A percentile compares a stretch with the other conserved stretches of the same genome.
Evolutionary conservation across 2,888 invertebrate species (phyloP).

Genomic region (Orthosia gothica): DNA sequence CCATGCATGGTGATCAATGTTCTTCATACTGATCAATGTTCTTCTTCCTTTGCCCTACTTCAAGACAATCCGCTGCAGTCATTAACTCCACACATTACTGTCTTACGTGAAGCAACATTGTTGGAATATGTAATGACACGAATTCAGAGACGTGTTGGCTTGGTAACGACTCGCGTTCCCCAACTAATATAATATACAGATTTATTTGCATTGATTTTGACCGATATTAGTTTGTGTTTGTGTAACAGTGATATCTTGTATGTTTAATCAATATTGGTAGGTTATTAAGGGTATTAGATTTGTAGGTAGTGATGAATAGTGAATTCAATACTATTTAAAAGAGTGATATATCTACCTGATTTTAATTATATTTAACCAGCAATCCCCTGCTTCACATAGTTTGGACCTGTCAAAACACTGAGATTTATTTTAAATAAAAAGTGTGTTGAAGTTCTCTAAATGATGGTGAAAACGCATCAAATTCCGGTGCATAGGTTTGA

Average conservation of each 20-base stretch:
- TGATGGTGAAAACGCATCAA: too few species aligned
- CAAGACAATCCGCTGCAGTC: not conserved
- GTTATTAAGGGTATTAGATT: not conserved
- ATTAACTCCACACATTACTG: constrained; percentile 22
- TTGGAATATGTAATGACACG: constrained; percentile 25
- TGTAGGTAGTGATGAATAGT: not conserved
- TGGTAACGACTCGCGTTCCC: not conserved
- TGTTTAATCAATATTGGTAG: constrained; percentile 1
- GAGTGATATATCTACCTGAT: not conserved
- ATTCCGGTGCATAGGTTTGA: too few species aligned
- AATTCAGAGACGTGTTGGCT: constrained; percentile 12
- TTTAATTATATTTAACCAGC: not conserved
- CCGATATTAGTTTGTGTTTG: constrained; percentile 23
- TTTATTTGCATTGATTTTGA: constrained; percentile 12
- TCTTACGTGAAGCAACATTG: constrained; percentile 26
- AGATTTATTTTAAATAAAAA: too few species aligned
- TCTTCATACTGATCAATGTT: too few species aligned
- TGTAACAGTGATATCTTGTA: not conserved
- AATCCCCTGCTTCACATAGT: too few species aligned
- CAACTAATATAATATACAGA: constrained; percentile 2
- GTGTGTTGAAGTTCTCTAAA: too few species aligned
- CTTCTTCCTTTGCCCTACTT: too few species aligned
- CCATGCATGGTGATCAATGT: too few species aligned
- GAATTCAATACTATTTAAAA: not conserved
- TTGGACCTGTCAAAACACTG: too few species aligned